Conservation (phyloP, 1,140 invertebrate species). For the Metopolophium dirhodum region DNA sequence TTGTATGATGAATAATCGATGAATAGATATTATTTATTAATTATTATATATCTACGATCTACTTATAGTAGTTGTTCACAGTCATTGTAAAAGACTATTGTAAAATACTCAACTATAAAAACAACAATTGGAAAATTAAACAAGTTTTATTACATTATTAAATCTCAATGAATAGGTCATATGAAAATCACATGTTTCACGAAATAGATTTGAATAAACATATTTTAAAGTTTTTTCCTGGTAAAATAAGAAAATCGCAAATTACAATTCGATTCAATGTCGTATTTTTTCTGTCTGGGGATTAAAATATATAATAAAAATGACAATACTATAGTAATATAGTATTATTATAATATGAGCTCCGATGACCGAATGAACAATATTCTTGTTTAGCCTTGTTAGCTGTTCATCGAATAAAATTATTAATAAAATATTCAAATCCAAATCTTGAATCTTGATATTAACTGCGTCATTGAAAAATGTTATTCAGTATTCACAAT, state of each 20-base stretch:
- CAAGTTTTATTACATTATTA: not conserved
- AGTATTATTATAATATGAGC: not conserved
- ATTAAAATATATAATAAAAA: not conserved
- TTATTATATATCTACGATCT: not conserved
- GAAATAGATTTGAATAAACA: not conserved
- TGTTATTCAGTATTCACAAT: not conserved
- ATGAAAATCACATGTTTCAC: not conserved
- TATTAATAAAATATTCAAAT: not conserved
- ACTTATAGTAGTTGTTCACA: not conserved
- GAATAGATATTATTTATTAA: not conserved
- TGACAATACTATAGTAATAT: not conserved
- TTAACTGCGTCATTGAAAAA: not conserved
- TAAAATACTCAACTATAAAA: not conserved
- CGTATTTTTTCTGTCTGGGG: not conserved
- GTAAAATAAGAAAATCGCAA: not conserved
- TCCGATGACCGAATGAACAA: not conserved
- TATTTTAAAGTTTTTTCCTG: not conserved
- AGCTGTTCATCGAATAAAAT: not conserved
- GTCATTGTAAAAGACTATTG: not conserved
- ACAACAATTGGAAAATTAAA: not conserved
- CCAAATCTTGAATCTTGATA: not conserved
- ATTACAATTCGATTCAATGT: not conserved
- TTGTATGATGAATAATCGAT: not conserved
- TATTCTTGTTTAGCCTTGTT: not conserved
- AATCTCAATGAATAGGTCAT: not conserved